Evolutionary conservation across 1,140 invertebrate genomes (phyloP), one percentile per base, ranked within the genome.

Genomic region (Lasaia peninsularis): DNA sequence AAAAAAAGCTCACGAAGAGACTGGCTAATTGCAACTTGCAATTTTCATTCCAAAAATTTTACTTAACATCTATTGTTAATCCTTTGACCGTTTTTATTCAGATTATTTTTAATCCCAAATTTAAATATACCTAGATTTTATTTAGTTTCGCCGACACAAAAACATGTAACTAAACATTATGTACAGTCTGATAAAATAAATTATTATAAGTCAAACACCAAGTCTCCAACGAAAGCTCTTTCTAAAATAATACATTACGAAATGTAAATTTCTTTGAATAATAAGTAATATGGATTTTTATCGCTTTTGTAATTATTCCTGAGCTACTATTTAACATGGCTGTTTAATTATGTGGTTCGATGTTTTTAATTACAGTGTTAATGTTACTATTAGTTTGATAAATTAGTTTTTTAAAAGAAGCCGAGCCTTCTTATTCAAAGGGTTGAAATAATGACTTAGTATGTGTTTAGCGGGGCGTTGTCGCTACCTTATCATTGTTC

Each of bases 261-360:
- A 44, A 44, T 44, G 40, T 44, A 44, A 44, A 44, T 44, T 44
- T 44, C 40, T 44, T 44, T 44, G 40, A 44, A 44, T 44, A 44
- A 44, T 44, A 44, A 44, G 40, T 44, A 44, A 44, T 21, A n/a
- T 11, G 40, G 32, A 52, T 58, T 53, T 59, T 56, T 57, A 56
- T 54, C 18, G 37, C 40, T 21, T 44, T 10, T 44, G 40, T 44
- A 44, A 44, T 44, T 44, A 44, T 44, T 44, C 40, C 40, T 10
- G 40, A 9, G 40, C 40, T 44, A 44, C 40, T 44, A 44, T 44
- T 44, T 44, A 44, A 44, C 40, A 44, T 44, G 40, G 40, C 18
- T 44, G 40, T 44, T 44, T 44, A 44, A 44, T 44, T 44, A 44
- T 44, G 40, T 44, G 40, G 40, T 44, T 44, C 18, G 40, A 44